Base-by-base conservation (phyloP, 2,797 vertebrate species). In the Kryptopterus vitreolus region DNA sequence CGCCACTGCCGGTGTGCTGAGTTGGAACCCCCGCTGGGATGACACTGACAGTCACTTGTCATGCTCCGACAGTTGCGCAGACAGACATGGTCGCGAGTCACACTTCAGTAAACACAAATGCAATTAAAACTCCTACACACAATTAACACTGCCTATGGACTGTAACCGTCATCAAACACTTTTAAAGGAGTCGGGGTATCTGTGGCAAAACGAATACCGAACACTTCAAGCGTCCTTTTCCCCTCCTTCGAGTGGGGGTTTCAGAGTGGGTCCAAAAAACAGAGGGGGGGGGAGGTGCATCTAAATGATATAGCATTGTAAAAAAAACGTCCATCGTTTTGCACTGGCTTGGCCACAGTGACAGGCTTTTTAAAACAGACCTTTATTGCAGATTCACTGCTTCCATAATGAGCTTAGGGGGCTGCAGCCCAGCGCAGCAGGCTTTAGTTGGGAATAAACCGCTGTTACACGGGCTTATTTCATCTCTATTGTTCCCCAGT, bases 11-110 rank as follows among this genome's bases (percentile, higher is more conserved):
- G 46, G 69, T 48, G 68, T 29, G 52, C 72, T 85, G 70, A 79
- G 71, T 83, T 80, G 85, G 78, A 87, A 84, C 77, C 18, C 90
- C 90, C 87, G 82, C 59, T 35, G 90, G 87, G 87, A 82, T 79
- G 26, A 59, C 0, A 79, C 86, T 92, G 92, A 93, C 91, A 91
- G 91, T 87, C 89, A 92, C 89, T 90, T 91, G 90, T 91, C 90
- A 90, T 77, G 84, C 84, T 88, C 86, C 78, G 86, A 89, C 86
- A 80, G 83, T 84, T 89, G 84, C 77, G 76, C 88, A 89, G 87
- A 90, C 87, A 82, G 83, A 68, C 53, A 81, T 75, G 78, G 86
- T 85, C 84, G 88, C 86, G 82, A 82, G 86, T 62, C 35, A 82
- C 52, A 84, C 87, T 80, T 59, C 83, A 88, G 80, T 88, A 88